phyloP scores from a whole-genome alignment of 2,113 vertebrate species.

The Cyrtonyx montezumae region DNA sequence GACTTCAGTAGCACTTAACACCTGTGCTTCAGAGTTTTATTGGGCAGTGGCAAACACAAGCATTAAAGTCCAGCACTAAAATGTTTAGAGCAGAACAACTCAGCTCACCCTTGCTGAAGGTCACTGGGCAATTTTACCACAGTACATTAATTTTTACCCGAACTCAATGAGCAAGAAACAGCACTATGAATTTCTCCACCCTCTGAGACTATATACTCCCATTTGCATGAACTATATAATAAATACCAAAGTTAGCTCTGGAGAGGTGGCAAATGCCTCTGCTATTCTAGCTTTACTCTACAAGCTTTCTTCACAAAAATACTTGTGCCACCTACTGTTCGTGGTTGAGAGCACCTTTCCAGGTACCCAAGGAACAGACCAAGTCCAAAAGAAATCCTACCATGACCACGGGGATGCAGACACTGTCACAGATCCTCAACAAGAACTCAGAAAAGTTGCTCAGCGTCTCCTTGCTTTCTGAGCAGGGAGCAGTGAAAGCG shows the following conservation, averaged over 20 bases:
- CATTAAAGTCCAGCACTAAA: not conserved
- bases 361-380: not conserved
- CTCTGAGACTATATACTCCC: not conserved
- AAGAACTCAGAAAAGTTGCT: constrained; percentile 87
- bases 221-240: not conserved
- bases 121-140: not conserved
- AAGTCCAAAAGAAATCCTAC: constrained; percentile 74
- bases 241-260: not conserved
- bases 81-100: not conserved
- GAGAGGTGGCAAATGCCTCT: not conserved
- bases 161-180: not conserved
- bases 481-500: constrained; percentile 86
- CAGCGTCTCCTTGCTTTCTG: constrained; percentile 80
- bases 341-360: not conserved
- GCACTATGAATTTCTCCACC: not conserved
- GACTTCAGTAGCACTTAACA: not conserved
- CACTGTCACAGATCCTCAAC: constrained; percentile 85
- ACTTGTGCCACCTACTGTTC: not conserved
- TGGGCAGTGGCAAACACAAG: not conserved
- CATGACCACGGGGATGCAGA: constrained; percentile 89
- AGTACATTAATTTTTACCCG: constrained; percentile 1
- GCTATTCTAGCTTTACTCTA: not conserved
- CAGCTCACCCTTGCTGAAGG: not conserved
- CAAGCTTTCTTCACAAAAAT: not conserved
- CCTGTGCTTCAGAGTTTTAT: not conserved